Base-by-base conservation (phyloP, 2,888 invertebrate species). In the Coleophora flavipennella region DNA sequence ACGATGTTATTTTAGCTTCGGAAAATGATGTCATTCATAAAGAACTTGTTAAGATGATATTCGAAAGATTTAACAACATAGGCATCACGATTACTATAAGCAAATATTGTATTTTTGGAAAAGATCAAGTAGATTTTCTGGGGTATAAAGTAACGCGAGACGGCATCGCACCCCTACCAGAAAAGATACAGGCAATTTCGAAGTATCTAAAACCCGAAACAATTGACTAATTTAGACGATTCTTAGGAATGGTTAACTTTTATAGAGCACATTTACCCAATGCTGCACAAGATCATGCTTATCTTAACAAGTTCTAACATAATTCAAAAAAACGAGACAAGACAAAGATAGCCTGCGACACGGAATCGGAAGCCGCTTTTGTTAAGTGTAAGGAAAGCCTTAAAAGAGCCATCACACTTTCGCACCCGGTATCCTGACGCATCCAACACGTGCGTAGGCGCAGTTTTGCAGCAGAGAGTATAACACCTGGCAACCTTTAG, bases 371-470 rank as follows among this genome's bases (percentile, higher is more conserved):
- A 9, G 14, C 46, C 8, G 35, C 33, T n/a, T n/a, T n/a, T n/a
- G n/a, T n/a, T n/a, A n/a, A n/a, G n/a, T n/a, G n/a, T n/a, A n/a
- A n/a, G n/a, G n/a, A n/a, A n/a, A n/a, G n/a, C n/a, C n/a, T n/a
- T n/a, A n/a, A n/a, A n/a, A n/a, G n/a, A n/a, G n/a, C n/a, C n/a
- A n/a, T n/a, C 13, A 40, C 34, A n/a, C 31, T 48, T 31, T 13
- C 38, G 1, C 34, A 59, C 33, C 44, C 47, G 8, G 14, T n/a
- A 1, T 9, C 37, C 39, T 1, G 49, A 50, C 33, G 66, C 67
- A 3, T 66, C 66, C 0, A 53, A 65, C 28, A 40, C 33, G 1
- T 53, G 63, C 4, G 49, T 61, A 10, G 69, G 67, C 6, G 62
- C 60, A 4, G 55, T 51, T 0, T 31, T 73, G 11, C 57, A 70